Conservation (phyloP, 2,113 vertebrate genomes). For the Crypturellus undulatus region DNA sequence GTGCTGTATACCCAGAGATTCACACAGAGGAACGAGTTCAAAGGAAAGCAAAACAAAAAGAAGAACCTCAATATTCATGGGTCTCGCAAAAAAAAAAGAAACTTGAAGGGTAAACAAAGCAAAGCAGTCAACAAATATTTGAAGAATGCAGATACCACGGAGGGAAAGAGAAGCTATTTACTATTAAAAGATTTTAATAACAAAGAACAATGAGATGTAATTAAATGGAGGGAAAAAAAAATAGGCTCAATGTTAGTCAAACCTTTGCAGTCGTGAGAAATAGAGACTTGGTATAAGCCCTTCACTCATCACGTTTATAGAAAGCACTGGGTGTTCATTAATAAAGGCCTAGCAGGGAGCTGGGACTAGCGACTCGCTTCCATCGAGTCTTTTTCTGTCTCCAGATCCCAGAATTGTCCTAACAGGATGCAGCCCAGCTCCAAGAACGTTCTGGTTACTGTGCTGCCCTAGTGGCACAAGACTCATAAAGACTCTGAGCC, state of each 20-base stretch:
- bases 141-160: conserved; percentile 26
- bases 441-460: neutral
- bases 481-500: neutral
- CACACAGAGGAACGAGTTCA: neutral
- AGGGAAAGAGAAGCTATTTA: neutral
- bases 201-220: neutral
- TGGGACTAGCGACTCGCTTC: neutral
- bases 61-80: neutral
- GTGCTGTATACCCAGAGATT: neutral
- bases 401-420: neutral
- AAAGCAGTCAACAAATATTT: conserved; percentile 36
- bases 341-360: neutral
- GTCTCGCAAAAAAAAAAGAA: neutral
- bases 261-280: neutral
- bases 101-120: conserved; percentile 15
- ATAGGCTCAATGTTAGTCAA: neutral
- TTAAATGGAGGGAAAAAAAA: neutral
- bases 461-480: neutral
- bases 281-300: neutral
- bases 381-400: neutral
- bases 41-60: neutral
- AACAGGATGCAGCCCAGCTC: neutral
- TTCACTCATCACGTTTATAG: neutral
- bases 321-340: neutral
- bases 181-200: neutral